Evolutionary conservation across 2,113 vertebrate genomes (phyloP).

Genomic region (Galbula dea): DNA sequence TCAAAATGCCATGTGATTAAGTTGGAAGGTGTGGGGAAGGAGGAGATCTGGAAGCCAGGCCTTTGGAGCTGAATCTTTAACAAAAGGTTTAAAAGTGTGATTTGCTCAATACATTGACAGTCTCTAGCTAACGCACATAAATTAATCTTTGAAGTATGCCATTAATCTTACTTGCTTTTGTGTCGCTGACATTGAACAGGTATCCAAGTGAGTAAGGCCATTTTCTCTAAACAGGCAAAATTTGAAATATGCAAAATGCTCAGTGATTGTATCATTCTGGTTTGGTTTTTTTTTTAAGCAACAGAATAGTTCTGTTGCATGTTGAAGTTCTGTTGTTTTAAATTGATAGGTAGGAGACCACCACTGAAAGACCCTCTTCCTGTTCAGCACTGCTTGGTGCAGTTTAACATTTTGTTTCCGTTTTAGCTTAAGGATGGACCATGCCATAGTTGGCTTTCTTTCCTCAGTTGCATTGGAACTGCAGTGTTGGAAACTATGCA

Average conservation of each 20-base stretch:
- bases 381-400: neutral
- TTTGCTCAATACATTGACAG: neutral
- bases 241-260: slow-evolving; percentile 4
- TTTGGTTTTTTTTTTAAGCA: neutral
- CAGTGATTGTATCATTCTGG: neutral
- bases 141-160: neutral
- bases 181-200: neutral
- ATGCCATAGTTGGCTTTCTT: slow-evolving; percentile 42
- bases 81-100: neutral
- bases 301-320: neutral
- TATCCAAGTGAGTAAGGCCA: neutral
- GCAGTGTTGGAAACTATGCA: slow-evolving; percentile 53
- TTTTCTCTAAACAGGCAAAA: neutral
- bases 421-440: slow-evolving; percentile 44
- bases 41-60: neutral
- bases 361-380: neutral
- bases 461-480: slow-evolving; percentile 29
- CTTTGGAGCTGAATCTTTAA: neutral
- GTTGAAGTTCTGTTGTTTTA: neutral
- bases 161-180: neutral
- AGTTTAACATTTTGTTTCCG: slow-evolving; percentile 11
- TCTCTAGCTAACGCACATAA: neutral
- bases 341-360: neutral
- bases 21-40: neutral
- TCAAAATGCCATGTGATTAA: neutral